Evolutionary conservation across 37 sponge, comb jelly and placozoan genomes (phyloP).

Genomic region (Beroe ovata): DNA sequence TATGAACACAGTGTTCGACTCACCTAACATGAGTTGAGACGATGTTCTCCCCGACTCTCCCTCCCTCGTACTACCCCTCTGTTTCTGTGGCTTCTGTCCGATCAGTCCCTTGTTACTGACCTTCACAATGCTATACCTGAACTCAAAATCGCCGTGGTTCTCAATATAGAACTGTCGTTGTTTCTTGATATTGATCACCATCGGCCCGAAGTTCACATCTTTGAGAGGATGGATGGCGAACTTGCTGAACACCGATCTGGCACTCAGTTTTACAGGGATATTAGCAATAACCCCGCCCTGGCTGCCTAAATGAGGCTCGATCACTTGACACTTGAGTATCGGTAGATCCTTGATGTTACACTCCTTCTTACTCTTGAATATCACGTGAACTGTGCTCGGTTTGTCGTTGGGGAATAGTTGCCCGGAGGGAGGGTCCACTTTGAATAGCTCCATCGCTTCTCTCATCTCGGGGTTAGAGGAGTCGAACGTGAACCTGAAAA

Average conservation of each 20-base stretch:
- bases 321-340: conserved; percentile 87
- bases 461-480: conserved; percentile 43
- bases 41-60: conserved; percentile 42
- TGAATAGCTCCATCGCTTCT: conserved; percentile 74
- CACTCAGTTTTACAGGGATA: conserved; percentile 86
- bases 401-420: conserved; percentile 87
- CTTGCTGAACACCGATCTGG: conserved; percentile 72
- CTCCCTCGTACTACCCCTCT: conserved; percentile 56
- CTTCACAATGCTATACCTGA: conserved; percentile 90
- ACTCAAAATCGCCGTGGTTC: conserved; percentile 96
- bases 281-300: conserved; percentile 92
- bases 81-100: conserved; percentile 41
- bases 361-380: conserved; percentile 80
- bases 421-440: conserved; percentile 74
- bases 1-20: background rate
- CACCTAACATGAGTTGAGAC: conserved; percentile 41
- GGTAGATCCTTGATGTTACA: conserved; percentile 80
- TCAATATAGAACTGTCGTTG: conserved; percentile 78
- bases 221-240: conserved; percentile 79
- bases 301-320: conserved; percentile 84
- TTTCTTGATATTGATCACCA: conserved; percentile 76
- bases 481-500: conserved; percentile 53
- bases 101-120: conserved; percentile 66
- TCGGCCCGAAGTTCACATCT: conserved; percentile 91
- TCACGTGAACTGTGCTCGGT: conserved; percentile 75